Base-by-base conservation (phyloP, 2,888 invertebrate genomes). In the Idaea aversata region DNA sequence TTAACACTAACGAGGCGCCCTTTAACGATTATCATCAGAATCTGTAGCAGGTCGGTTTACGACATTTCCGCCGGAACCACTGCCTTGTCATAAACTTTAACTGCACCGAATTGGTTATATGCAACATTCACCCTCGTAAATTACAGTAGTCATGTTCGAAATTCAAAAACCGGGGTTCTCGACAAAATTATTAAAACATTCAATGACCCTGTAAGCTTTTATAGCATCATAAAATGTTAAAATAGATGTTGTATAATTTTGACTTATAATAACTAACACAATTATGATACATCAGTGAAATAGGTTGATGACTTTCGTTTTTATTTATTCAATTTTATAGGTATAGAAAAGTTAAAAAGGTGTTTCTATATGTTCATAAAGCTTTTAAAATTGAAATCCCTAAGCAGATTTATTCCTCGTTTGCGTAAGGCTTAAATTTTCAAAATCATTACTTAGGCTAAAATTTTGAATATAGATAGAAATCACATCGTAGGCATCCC, bases 1-100 rank as follows among this genome's bases (percentile, higher is more conserved):
- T 91, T 90, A 87, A 88, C 80, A 87, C 87, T 90, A 92, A 93
- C 90, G 87, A 91, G 91, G 86, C 87, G 87, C 85, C 81, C 88
- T 85, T 88, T 90, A 87, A 87, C 85, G 82, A 86, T 87, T 91
- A 92, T 91, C 90, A 82, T 80, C 75, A 78, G 81, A 88, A 90
- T 90, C 91, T 85, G 80, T 83, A 82, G 84, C 87, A 84, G 81
- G 82, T 79, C 73, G 78, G 83, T 81, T 89, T 90, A 91, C 80
- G 84, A 83, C 83, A 85, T 84, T 90, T 93, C 92, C 91, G 91
- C 85, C 83, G 84, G 83, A 83, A 80, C 85, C 85, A 77, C 82
- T 73, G 79, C 77, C 80, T 79, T 77, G 81, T 77, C 82, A 80
- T 91, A 89, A 88, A 89, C 81, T 77, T 81, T 82, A 82, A 82